These are phyloP conservation scores for Montipora efflorescens DNA, from an alignment of 64 coral and sea anemone genomes.

Conservation along the genomic window DNA sequence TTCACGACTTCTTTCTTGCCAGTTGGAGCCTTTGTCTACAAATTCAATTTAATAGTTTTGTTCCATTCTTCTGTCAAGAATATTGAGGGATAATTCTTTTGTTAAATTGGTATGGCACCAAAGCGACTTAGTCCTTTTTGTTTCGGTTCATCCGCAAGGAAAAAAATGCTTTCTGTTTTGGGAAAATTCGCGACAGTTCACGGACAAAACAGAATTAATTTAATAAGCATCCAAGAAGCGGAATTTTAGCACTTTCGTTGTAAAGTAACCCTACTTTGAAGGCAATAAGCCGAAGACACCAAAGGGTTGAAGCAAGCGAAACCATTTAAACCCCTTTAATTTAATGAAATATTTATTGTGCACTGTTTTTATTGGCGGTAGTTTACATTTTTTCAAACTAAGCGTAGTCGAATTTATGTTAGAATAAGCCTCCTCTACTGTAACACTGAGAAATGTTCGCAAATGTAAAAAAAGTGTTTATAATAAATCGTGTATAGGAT, in stretches of 20 bases:
- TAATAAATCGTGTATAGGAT: background rate
- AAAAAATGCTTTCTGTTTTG: background rate
- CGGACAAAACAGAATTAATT: background rate
- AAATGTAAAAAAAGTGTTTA: background rate
- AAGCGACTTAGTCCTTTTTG: background rate
- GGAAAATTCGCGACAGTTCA: background rate
- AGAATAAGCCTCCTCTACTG: background rate
- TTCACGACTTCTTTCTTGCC: constrained; percentile 7
- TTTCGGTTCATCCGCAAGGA: background rate
- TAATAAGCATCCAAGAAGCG: background rate
- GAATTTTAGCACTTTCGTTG: constrained; percentile 14
- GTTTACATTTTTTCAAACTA: background rate
- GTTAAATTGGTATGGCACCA: constrained; percentile 3
- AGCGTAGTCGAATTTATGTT: background rate
- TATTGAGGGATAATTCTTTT: constrained; percentile 13
- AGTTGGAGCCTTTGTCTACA: constrained; percentile 1
- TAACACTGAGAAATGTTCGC: background rate
- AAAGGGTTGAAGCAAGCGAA: constrained; percentile 8
- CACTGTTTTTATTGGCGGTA: background rate
- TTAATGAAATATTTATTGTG: constrained; percentile 64
- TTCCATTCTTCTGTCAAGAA: background rate
- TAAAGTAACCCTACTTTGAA: background rate
- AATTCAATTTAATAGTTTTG: background rate
- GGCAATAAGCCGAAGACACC: background rate
- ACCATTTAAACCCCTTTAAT: constrained; percentile 18